These are phyloP conservation scores for Melinaea menophilus DNA, from an alignment of 2,888 invertebrate genomes.

Conservation along the genomic window DNA sequence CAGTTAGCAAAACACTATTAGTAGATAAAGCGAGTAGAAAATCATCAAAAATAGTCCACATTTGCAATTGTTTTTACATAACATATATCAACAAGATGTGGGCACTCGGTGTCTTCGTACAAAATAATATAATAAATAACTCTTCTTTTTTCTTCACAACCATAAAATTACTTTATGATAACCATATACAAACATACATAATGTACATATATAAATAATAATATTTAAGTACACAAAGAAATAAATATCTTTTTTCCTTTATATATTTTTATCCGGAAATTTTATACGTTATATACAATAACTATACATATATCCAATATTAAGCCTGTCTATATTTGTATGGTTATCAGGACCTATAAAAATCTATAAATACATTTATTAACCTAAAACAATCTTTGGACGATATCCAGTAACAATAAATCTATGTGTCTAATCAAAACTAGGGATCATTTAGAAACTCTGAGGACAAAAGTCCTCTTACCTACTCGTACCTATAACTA, in stretches of 20 bases:
- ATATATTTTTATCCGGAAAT: too few relatives aligned
- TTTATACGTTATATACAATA: too few relatives aligned
- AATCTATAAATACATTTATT: conserved; percentile 27
- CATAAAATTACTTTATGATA: conserved; percentile 46
- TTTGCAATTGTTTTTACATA: conserved; percentile 30
- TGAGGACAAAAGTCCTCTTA: conserved; percentile 27
- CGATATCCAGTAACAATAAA: conserved; percentile 23
- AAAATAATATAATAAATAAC: conserved; percentile 22
- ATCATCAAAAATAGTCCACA: conserved; percentile 15
- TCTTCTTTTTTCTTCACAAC: conserved; percentile 55
- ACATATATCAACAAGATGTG: conserved; percentile 19
- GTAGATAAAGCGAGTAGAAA: not conserved
- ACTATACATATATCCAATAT: not conserved
- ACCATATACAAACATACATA: conserved; percentile 17
- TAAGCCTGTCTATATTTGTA: conserved; percentile 19
- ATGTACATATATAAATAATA: conserved; percentile 18
- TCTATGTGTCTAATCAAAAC: conserved; percentile 18
- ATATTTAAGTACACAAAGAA: not conserved
- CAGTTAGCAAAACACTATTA: too few relatives aligned
- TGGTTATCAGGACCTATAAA: conserved; percentile 19
- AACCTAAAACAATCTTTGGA: conserved; percentile 27
- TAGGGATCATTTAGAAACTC: conserved; percentile 17
- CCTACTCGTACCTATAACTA: conserved; percentile 49
- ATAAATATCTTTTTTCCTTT: too few relatives aligned
- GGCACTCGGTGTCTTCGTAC: conserved; percentile 20